Evolutionary conservation across 2,888 invertebrate genomes (phyloP), one percentile per base, ranked within the genome.

Genomic region (Zootermopsis nevadensis): DNA sequence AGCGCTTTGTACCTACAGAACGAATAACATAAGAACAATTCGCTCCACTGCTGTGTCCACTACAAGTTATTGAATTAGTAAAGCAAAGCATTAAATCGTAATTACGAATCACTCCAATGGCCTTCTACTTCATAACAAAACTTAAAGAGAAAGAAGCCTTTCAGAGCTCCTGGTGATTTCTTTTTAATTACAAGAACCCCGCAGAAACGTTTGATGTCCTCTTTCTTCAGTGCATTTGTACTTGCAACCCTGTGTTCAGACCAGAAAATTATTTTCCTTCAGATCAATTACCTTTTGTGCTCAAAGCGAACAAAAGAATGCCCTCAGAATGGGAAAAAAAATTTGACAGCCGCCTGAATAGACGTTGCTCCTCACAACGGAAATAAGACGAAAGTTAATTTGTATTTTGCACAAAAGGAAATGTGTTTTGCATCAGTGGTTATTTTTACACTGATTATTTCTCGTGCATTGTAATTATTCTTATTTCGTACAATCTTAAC

Each of bases 251-350:
- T 60, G 60, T 60, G 60, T 60, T 60, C 8, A 1, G 60, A 60
- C 60, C 60, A 60, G 60, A 60, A 60, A 60, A 60, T n/a, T n/a
- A 60, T 60, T 60, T 60, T 60, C 60, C 60, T 60, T n/a, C 2
- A 60, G 60, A 60, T 60, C 60, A 60, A 60, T 60, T 60, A 60
- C 60, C 60, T 60, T 60, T 60, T 60, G 60, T 60, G 60, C 60
- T 60, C 27, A 60, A 60, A 60, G 60, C 8, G 60, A 60, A 60
- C 60, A 60, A 60, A 60, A 60, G 60, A 60, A 27, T 27, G n/a
- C 27, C 3, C n/a, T 60, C 24, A 27, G 60, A 27, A 27, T 3
- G 24, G 55, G 60, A n/a, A n/a, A n/a, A 60, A 8, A 60, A 60
- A 60, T 22, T 55, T n/a, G 60, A 60, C 27, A 60, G 27, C 60